These are phyloP conservation scores for Olivierus martensii DNA, from an alignment of 1,140 invertebrate genomes.

Conservation along the genomic window DNA sequence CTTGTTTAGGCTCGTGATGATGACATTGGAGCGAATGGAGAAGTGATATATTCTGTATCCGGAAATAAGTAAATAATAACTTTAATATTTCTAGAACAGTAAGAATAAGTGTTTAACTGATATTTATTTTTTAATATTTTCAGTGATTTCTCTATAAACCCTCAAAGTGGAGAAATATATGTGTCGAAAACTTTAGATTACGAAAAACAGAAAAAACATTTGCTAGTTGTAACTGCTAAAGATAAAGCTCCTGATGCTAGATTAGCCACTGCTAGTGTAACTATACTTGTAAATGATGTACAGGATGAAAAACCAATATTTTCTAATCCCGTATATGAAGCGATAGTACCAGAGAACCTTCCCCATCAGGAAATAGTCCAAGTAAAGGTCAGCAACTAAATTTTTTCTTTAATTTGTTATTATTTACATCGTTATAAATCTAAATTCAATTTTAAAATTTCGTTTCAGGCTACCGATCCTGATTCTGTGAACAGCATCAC, in stretches of 20 bases:
- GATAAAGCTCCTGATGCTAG: conserved; percentile 72
- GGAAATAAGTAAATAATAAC: conserved; percentile 38
- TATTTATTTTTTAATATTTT: neutral
- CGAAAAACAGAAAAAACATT: conserved; percentile 54
- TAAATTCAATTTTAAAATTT: neutral
- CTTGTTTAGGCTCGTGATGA: conserved; percentile 41
- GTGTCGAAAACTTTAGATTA: conserved; percentile 66
- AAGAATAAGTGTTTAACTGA: too few species aligned
- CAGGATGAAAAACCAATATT: conserved; percentile 75
- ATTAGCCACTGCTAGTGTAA: conserved; percentile 70
- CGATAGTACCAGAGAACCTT: conserved; percentile 66
- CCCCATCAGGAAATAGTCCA: conserved; percentile 56
- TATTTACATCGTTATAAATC: conserved; percentile 11
- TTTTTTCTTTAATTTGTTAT: conserved; percentile 20
- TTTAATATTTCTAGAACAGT: too few species aligned
- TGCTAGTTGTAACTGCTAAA: conserved; percentile 61
- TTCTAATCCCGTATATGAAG: conserved; percentile 50
- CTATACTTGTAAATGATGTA: conserved; percentile 58
- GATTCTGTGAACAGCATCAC: conserved; percentile 42
- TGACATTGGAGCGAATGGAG: conserved; percentile 52
- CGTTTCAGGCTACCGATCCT: conserved; percentile 19
- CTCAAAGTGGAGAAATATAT: conserved; percentile 57
- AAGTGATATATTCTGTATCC: conserved; percentile 48
- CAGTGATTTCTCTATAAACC: conserved; percentile 47
- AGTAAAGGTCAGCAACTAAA: conserved; percentile 38